These are phyloP conservation scores for Notothenia rossii DNA, from an alignment of 2,113 vertebrate species.

Conservation along the genomic window DNA sequence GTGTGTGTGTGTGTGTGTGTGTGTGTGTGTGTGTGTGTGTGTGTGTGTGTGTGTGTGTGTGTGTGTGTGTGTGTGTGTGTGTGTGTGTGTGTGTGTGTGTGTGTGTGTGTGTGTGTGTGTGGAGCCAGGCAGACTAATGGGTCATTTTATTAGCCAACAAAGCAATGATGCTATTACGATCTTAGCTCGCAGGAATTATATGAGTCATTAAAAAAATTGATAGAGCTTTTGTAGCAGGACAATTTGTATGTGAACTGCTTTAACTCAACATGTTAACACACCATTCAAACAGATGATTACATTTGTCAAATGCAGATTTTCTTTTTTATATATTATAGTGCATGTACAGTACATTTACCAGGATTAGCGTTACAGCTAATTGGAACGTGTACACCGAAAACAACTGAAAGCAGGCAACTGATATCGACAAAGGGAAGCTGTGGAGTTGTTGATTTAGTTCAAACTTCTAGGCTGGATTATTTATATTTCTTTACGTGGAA, in stretches of 20 bases:
- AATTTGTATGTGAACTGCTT: too few species aligned
- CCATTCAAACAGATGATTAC: too few species aligned
- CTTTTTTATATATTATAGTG: background rate
- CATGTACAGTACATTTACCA: too few species aligned
- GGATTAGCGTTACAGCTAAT: too few species aligned
- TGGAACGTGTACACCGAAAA: too few species aligned
- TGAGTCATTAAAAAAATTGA: slow-evolving; percentile 8
- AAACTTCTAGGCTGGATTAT: too few species aligned
- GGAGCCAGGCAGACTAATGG: slow-evolving; percentile 48
- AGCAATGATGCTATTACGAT: slow-evolving; percentile 17
- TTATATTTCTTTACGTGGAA: too few species aligned
- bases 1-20: slow-evolving; percentile 32
- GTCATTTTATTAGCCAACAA: slow-evolving; percentile 45
- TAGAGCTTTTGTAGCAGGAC: slow-evolving; percentile 3
- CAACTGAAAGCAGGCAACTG: too few species aligned
- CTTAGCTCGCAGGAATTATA: slow-evolving; percentile 9
- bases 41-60: background rate
- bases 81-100: background rate
- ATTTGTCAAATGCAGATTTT: background rate
- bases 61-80: slow-evolving; percentile 35
- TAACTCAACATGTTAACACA: too few species aligned
- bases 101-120: slow-evolving; percentile 29
- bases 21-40: background rate
- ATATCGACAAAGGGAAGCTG: too few species aligned
- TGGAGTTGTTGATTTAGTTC: too few species aligned